A percentile compares a stretch with the other conserved stretches of the same genome.
Evolutionary conservation across 1,140 invertebrate species (phyloP).

Genomic region (Arctopsyche grandis): DNA sequence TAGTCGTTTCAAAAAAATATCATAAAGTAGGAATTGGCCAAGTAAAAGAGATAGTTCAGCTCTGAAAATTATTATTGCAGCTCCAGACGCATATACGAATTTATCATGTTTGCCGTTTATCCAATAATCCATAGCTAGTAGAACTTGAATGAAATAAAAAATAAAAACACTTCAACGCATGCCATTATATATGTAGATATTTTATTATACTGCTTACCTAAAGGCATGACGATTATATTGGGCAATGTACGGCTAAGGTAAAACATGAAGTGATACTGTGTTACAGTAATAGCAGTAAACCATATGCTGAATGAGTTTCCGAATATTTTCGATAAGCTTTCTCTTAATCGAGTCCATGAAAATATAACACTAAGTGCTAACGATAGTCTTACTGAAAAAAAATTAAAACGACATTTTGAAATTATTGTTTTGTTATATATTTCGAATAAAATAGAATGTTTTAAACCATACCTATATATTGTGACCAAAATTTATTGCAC

Average conservation of each 20-base stretch:
- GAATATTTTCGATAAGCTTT: slow-evolving; percentile 79
- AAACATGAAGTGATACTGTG: slow-evolving; percentile 98
- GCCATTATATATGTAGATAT: slow-evolving; percentile 30
- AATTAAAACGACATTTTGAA: slow-evolving; percentile 46
- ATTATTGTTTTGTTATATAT: slow-evolving; percentile 26
- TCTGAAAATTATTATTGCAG: slow-evolving; percentile 91
- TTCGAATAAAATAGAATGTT: slow-evolving; percentile 20
- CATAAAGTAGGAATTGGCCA: slow-evolving; percentile 86
- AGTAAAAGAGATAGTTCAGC: slow-evolving; percentile 89
- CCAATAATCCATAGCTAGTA: slow-evolving; percentile 89
- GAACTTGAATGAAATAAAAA: slow-evolving; percentile 73
- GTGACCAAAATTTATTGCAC: slow-evolving; percentile 87
- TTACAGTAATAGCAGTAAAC: slow-evolving; percentile 85
- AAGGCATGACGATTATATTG: slow-evolving; percentile 93
- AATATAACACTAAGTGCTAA: slow-evolving; percentile 80
- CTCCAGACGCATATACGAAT: slow-evolving; percentile 87
- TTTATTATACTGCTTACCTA: slow-evolving; percentile 72
- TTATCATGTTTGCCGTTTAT: slow-evolving; percentile 77
- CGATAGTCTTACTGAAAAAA: slow-evolving; percentile 82
- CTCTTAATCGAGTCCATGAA: slow-evolving; percentile 78
- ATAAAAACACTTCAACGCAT: slow-evolving; percentile 41
- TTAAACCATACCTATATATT: slow-evolving; percentile 83
- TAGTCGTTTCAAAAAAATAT: slow-evolving; percentile 73
- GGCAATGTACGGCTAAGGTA: slow-evolving; percentile 94
- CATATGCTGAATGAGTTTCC: slow-evolving; percentile 81